phyloP scores from a whole-genome alignment of 2,113 vertebrate genomes.

The Brachyhypopomus gauderio region DNA sequence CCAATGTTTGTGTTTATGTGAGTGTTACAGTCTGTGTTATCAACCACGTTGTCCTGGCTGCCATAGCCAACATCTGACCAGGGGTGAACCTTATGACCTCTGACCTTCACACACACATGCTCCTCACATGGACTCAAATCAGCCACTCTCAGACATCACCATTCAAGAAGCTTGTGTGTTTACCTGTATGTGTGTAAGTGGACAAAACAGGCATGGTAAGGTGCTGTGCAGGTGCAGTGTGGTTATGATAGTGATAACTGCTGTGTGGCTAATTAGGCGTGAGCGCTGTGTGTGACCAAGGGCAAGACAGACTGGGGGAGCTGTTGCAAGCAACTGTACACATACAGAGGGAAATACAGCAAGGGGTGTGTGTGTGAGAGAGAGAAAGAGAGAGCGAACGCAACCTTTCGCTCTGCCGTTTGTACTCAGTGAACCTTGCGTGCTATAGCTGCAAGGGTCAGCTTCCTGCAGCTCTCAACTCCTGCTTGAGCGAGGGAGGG shows the following conservation, averaged over 20 bases:
- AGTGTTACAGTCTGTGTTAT: constrained; percentile 20
- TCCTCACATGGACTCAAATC: constrained; percentile 69
- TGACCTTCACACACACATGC: constrained; percentile 62
- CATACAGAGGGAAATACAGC: not conserved
- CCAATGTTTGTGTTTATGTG: constrained; percentile 28
- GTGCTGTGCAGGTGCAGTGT: not conserved
- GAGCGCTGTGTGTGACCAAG: too few relatives aligned
- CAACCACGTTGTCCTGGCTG: not conserved
- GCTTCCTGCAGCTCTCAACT: not conserved
- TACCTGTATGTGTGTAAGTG: constrained; percentile 12
- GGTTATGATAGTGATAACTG: not conserved
- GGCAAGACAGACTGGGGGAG: too few relatives aligned
- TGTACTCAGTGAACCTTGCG: constrained; percentile 10
- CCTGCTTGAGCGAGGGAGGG: not conserved
- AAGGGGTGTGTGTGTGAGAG: not conserved
- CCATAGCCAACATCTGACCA: constrained; percentile 45
- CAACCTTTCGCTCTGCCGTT: not conserved
- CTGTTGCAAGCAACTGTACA: too few relatives aligned
- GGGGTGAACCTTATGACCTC: constrained; percentile 68
- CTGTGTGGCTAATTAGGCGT: too few relatives aligned
- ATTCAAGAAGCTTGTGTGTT: constrained; percentile 61
- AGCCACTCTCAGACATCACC: constrained; percentile 68
- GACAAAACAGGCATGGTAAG: not conserved
- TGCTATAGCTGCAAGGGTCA: not conserved
- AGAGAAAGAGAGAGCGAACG: not conserved